Conservation (phyloP, 1,140 invertebrate genomes). For the Drosophila leontia region DNA sequence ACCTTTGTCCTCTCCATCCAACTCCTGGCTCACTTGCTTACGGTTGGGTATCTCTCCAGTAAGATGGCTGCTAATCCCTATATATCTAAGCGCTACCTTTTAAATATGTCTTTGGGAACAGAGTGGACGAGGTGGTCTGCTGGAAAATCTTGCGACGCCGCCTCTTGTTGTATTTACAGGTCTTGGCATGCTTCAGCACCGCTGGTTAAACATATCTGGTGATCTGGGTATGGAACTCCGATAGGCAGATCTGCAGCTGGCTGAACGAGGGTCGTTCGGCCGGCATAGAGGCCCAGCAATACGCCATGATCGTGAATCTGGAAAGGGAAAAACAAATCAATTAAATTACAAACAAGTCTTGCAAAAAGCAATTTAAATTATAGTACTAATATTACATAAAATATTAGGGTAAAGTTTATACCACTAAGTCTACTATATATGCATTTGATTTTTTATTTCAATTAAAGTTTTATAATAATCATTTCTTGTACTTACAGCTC, state of each 20-base stretch:
- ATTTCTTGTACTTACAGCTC: conserved; percentile 91
- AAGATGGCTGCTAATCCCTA: conserved; percentile 11
- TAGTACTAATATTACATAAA: neutral
- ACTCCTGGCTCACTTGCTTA: neutral
- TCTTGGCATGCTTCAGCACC: conserved; percentile 79
- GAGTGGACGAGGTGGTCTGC: conserved; percentile 68
- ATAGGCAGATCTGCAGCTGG: conserved; percentile 93
- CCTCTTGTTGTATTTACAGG: conserved; percentile 81
- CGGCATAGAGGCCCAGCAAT: conserved; percentile 95
- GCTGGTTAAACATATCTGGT: conserved; percentile 90
- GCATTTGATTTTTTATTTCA: neutral
- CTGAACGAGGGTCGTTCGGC: conserved; percentile 94
- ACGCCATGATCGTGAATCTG: conserved; percentile 96
- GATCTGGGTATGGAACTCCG: conserved; percentile 92
- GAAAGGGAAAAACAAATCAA: conserved; percentile 23
- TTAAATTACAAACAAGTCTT: neutral
- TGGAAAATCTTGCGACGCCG: conserved; percentile 72
- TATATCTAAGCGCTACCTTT: conserved; percentile 57
- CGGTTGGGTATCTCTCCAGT: conserved; percentile 8
- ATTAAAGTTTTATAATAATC: neutral
- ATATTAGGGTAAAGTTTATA: neutral
- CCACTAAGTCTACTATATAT: neutral
- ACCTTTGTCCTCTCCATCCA: neutral
- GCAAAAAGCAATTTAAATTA: neutral
- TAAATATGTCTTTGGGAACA: conserved; percentile 82